Percentiles rank a stretch among this genome's conserved stretches.
These are phyloP conservation scores for Monopterus albus DNA, from an alignment of 2,113 vertebrate species.

Conservation along the genomic window DNA sequence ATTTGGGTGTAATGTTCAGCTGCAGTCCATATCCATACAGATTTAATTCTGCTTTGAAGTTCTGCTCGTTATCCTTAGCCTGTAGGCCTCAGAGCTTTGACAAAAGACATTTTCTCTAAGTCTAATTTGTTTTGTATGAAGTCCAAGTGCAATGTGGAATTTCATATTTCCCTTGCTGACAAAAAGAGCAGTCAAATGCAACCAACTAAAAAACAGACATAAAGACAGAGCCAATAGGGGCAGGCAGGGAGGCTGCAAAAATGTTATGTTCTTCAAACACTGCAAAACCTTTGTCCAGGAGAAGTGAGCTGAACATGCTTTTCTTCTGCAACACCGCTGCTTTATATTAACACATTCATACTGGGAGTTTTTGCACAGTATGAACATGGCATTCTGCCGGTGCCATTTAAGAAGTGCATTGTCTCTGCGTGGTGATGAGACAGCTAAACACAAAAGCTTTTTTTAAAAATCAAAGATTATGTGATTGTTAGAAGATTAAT, in stretches of 20 bases:
- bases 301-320: not conserved
- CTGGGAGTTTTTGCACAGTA: not conserved
- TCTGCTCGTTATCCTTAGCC: slow-evolving; percentile 41
- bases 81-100: slow-evolving; percentile 26
- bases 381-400: not conserved
- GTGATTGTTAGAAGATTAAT: slow-evolving; percentile 89
- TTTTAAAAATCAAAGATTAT: slow-evolving; percentile 91
- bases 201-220: slow-evolving; percentile 48
- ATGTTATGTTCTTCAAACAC: no score
- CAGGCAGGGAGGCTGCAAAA: slow-evolving; percentile 9
- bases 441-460: slow-evolving; percentile 84
- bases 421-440: slow-evolving; percentile 78
- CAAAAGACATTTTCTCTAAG: slow-evolving; percentile 21
- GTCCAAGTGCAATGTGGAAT: slow-evolving; percentile 26
- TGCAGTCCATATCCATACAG: slow-evolving; percentile 29
- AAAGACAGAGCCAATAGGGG: slow-evolving; percentile 35
- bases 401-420: slow-evolving; percentile 19
- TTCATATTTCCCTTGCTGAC: slow-evolving; percentile 37
- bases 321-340: not conserved
- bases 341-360: not conserved
- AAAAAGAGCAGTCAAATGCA: slow-evolving; percentile 40
- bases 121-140: slow-evolving; percentile 15
- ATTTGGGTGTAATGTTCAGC: slow-evolving; percentile 41
- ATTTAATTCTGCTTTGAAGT: slow-evolving; percentile 58
- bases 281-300: no score